phyloP scores from a whole-genome alignment of 2,113 vertebrate species.

The Ranitomeya imitator region DNA sequence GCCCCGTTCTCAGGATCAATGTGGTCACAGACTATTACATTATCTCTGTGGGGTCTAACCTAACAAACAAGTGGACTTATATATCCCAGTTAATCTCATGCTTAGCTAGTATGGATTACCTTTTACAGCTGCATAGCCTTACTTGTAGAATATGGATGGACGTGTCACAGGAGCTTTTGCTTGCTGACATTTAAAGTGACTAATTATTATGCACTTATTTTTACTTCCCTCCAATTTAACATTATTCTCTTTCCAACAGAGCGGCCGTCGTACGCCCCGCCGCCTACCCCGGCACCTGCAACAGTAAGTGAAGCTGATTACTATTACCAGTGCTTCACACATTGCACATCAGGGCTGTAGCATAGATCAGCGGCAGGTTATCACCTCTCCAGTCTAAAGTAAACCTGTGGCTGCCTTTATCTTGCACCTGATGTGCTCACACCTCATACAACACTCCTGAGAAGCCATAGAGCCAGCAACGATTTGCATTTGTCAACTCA shows the following conservation, averaged over 20 bases:
- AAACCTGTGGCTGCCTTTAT: too few relatives aligned
- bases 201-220: background rate
- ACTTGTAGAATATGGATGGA: background rate
- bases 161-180: background rate
- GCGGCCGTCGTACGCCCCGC: slow-evolving; percentile 94
- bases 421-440: background rate
- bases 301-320: slow-evolving; percentile 83
- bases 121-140: background rate
- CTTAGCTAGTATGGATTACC: too few relatives aligned
- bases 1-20: too few relatives aligned
- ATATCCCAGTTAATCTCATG: too few relatives aligned
- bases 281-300: slow-evolving; percentile 93
- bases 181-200: background rate
- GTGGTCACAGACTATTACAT: too few relatives aligned
- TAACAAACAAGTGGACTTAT: too few relatives aligned
- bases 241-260: slow-evolving; percentile 75
- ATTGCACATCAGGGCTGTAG: background rate
- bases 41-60: too few relatives aligned
- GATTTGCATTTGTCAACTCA: background rate
- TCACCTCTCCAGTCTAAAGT: background rate
- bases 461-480: background rate
- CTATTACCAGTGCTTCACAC: background rate
- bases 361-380: background rate
- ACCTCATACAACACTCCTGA: background rate
- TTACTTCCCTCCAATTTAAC: background rate